phyloP scores from a whole-genome alignment of 2,113 vertebrate genomes.

The Corythaeola cristata region DNA sequence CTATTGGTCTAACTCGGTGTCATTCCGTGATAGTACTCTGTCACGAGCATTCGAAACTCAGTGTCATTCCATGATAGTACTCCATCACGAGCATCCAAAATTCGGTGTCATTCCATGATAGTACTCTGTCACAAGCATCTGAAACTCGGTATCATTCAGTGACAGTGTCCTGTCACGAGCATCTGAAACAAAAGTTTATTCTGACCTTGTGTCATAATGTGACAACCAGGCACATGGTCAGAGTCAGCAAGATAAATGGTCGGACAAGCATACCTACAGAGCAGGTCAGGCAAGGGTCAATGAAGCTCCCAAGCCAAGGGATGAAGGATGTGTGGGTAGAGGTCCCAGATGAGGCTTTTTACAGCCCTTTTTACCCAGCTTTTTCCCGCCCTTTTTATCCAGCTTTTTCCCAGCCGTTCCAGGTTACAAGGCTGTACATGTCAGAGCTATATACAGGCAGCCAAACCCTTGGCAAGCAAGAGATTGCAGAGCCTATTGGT shows the following conservation, averaged over 20 bases:
- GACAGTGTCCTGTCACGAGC: too few species aligned
- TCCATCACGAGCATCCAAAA: too few species aligned
- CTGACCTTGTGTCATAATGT: too few species aligned
- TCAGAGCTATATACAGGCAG: neutral
- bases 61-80: too few species aligned
- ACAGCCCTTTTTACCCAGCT: neutral
- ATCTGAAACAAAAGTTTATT: too few species aligned
- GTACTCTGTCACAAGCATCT: too few species aligned
- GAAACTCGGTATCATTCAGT: too few species aligned
- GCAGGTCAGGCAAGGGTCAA: neutral
- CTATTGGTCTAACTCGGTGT: too few species aligned
- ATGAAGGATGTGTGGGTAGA: neutral
- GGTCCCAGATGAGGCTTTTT: neutral
- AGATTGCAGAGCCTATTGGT: neutral
- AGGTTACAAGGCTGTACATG: neutral
- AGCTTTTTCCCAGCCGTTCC: neutral
- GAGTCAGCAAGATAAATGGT: neutral
- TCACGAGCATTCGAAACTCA: too few species aligned
- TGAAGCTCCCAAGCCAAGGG: neutral
- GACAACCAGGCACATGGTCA: neutral
- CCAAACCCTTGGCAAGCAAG: neutral
- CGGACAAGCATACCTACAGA: neutral
- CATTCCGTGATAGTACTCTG: too few species aligned
- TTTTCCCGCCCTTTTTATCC: neutral
- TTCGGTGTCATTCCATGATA: too few species aligned